These are phyloP conservation scores for Otolemur crassicaudatus DNA, from an alignment of 2,797 vertebrate species.

Conservation along the genomic window DNA sequence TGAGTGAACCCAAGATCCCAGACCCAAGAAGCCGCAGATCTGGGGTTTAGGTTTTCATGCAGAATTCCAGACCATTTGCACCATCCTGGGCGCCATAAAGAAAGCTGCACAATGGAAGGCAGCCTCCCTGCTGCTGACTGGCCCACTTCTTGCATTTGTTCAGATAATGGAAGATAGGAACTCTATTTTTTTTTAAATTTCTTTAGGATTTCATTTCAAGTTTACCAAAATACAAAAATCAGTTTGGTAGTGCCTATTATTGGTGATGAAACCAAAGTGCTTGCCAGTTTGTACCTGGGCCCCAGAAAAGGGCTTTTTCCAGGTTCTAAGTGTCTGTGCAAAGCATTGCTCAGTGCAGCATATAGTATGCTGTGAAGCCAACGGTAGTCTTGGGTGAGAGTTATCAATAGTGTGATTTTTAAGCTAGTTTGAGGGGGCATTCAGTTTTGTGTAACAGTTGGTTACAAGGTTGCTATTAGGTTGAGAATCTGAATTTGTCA, in stretches of 20 bases:
- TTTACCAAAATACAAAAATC: neutral
- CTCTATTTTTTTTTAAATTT: neutral
- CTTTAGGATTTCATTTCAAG: neutral
- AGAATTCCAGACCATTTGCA: neutral
- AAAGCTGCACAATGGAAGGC: neutral
- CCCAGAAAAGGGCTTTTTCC: neutral
- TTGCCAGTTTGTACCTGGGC: neutral
- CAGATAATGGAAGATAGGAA: neutral
- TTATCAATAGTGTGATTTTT: neutral
- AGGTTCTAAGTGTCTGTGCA: neutral
- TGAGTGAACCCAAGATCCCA: neutral
- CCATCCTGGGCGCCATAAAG: too few species aligned
- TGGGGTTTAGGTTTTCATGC: neutral
- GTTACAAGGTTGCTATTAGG: neutral
- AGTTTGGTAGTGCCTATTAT: neutral
- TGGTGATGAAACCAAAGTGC: neutral
- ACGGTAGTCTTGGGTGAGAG: neutral
- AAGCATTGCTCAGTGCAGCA: neutral
- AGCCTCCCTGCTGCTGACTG: neutral
- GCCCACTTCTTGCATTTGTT: neutral
- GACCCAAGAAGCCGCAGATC: neutral
- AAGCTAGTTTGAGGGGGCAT: neutral
- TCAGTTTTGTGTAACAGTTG: conserved; percentile 11
- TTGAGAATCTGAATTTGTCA: neutral
- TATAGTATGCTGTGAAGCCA: neutral